Conservation (phyloP, 2,888 invertebrate species). For the Arge pagana region DNA sequence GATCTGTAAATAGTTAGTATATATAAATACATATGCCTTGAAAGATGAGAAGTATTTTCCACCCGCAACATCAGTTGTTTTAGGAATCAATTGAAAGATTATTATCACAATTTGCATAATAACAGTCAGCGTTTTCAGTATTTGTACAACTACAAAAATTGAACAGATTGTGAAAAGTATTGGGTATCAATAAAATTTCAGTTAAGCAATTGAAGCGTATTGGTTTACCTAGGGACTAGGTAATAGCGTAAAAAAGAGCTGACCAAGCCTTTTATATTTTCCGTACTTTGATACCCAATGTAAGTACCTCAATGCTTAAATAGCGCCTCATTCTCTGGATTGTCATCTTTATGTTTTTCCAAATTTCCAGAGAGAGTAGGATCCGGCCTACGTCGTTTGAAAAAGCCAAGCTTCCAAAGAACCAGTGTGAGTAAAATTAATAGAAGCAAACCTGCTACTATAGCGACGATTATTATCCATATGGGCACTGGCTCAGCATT, state of each 20-base stretch:
- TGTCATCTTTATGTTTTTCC: constrained; percentile 75
- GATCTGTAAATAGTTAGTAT: background rate
- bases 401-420: constrained; percentile 90
- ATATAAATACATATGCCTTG: background rate
- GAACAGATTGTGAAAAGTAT: too few species aligned
- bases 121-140: constrained; percentile 8
- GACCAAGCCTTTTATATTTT: too few species aligned
- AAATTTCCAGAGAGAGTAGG: constrained; percentile 80
- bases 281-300: background rate
- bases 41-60: background rate
- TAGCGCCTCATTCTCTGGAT: constrained; percentile 61
- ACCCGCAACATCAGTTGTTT: background rate
- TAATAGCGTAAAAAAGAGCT: too few species aligned
- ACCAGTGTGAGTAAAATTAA: constrained; percentile 78
- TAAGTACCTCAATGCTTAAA: constrained; percentile 45
- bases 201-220: too few species aligned
- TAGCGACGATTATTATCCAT: constrained; percentile 86
- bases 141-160: too few species aligned
- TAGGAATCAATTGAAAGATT: constrained; percentile 12
- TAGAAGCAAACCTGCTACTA: constrained; percentile 81
- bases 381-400: constrained; percentile 83
- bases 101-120: constrained; percentile 14
- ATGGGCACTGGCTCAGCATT: constrained; percentile 76
- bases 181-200: too few species aligned
- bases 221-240: too few species aligned